These are phyloP conservation scores for Halcyon badia DNA, from an alignment of 2,797 vertebrate genomes.

Conservation along the genomic window DNA sequence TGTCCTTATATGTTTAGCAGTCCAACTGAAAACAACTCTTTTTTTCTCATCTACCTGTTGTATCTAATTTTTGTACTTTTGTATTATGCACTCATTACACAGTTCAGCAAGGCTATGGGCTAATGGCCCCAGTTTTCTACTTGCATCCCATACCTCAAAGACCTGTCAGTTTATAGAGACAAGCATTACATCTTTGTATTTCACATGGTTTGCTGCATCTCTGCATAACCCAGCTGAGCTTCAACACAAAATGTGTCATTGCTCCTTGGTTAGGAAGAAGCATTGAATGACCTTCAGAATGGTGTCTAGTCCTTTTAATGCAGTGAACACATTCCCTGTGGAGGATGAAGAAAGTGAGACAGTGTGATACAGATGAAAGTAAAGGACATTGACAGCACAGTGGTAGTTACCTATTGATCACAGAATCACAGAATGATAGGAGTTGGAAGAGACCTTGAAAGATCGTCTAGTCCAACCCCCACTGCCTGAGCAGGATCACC, in stretches of 20 bases:
- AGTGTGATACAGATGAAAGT: not conserved
- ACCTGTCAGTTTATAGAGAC: not conserved
- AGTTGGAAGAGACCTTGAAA: too few relatives aligned
- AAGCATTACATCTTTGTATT: not conserved
- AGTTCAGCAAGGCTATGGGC: not conserved
- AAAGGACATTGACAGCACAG: fast-evolving
- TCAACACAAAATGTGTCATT: fast-evolving
- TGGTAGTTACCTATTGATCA: not conserved
- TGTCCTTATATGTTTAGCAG: not conserved
- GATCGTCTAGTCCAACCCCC: too few relatives aligned
- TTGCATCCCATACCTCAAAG: not conserved
- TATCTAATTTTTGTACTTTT: not conserved
- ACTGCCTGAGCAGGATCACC: too few relatives aligned
- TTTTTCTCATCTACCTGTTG: not conserved
- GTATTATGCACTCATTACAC: not conserved
- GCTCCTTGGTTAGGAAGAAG: not conserved
- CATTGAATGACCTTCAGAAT: not conserved
- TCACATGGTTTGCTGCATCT: not conserved
- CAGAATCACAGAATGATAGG: too few relatives aligned
- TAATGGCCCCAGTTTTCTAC: not conserved
- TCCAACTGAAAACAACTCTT: not conserved
- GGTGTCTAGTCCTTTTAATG: not conserved
- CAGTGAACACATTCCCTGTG: not conserved
- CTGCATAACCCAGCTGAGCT: not conserved
- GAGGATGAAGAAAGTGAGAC: not conserved